Conservation (phyloP, 2,888 invertebrate genomes). For the Hofmannophila pseudospretella region DNA sequence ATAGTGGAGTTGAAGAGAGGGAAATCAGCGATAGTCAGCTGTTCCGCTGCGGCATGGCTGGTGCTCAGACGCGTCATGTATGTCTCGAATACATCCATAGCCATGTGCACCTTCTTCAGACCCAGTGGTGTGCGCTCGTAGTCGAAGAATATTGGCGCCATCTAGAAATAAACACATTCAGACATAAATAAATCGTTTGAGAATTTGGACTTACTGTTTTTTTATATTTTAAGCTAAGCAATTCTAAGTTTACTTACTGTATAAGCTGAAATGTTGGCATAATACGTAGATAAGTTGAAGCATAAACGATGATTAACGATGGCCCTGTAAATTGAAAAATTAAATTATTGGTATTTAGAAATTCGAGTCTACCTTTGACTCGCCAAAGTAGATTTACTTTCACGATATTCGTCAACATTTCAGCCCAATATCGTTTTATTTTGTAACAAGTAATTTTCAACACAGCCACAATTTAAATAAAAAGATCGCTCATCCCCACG, state of each 20-base stretch:
- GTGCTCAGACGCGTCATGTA: conserved; percentile 79
- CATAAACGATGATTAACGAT: conserved; percentile 87
- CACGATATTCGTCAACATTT: too few relatives aligned
- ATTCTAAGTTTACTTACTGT: conserved; percentile 70
- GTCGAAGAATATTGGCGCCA: conserved; percentile 88
- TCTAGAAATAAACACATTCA: too few relatives aligned
- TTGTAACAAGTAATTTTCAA: too few relatives aligned
- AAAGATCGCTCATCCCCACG: too few relatives aligned
- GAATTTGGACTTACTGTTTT: too few relatives aligned
- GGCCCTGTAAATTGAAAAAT: conserved; percentile 69
- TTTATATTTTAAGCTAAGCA: too few relatives aligned
- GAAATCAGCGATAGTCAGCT: conserved; percentile 87
- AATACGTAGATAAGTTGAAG: conserved; percentile 87
- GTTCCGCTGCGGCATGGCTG: conserved; percentile 81
- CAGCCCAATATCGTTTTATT: too few relatives aligned
- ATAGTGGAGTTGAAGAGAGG: conserved; percentile 83
- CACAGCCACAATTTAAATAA: too few relatives aligned
- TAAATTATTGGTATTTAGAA: too few relatives aligned
- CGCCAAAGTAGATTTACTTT: too few relatives aligned
- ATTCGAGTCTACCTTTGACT: too few relatives aligned
- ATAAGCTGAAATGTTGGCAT: conserved; percentile 82
- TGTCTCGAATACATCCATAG: conserved; percentile 81
- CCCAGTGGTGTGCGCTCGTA: conserved; percentile 82
- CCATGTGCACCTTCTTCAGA: conserved; percentile 82
- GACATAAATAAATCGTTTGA: background rate